A percentile compares a stretch with the other conserved stretches of the same genome.
Conservation (phyloP, 1,140 invertebrate genomes). For the Drosophila arizonae region DNA sequence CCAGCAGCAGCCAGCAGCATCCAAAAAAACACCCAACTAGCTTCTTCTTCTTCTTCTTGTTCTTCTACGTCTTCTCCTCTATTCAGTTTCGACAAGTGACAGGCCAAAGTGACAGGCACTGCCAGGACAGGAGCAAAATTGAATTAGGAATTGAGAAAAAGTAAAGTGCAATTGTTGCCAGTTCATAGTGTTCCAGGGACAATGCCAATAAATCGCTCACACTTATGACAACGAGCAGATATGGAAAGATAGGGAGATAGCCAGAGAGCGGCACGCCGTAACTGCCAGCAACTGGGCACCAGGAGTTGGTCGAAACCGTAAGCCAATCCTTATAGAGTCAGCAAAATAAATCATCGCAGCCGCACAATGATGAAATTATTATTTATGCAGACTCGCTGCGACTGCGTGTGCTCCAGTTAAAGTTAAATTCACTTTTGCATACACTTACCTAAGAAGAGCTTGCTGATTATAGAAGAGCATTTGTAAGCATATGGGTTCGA, state of each 20-base stretch:
- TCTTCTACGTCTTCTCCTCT: background rate
- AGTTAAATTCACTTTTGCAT: conserved; percentile 49
- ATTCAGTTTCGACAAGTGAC: conserved; percentile 34
- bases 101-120: conserved; percentile 61
- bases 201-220: conserved; percentile 65
- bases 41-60: background rate
- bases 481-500: background rate
- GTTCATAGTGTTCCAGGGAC: conserved; percentile 43
- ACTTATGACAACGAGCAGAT: conserved; percentile 47
- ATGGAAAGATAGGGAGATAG: conserved; percentile 1
- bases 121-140: conserved; percentile 67
- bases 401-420: conserved; percentile 75
- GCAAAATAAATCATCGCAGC: conserved; percentile 76
- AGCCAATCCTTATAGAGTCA: conserved; percentile 71
- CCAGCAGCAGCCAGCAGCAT: background rate
- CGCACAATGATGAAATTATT: conserved; percentile 83
- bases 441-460: conserved; percentile 25
- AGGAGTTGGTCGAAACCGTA: conserved; percentile 45
- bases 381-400: conserved; percentile 74
- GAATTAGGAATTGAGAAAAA: conserved; percentile 68
- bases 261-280: background rate
- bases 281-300: conserved; percentile 6
- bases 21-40: background rate
- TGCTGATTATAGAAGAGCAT: too few relatives aligned
- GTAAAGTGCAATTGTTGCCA: conserved; percentile 37